phyloP scores from a whole-genome alignment of 2,888 invertebrate species.

The Epinotia ramella region DNA sequence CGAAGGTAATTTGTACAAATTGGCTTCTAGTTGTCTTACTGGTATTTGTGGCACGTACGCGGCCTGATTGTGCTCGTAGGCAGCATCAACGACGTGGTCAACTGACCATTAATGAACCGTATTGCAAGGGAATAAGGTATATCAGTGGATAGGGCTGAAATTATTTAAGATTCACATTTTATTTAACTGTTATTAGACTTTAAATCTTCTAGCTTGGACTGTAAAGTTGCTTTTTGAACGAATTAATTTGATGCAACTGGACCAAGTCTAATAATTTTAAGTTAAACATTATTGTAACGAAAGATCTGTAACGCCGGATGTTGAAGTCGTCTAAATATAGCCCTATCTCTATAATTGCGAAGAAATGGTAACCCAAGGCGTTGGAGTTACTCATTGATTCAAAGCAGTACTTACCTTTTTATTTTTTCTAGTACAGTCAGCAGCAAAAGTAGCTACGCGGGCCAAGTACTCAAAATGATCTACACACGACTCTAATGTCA shows the following conservation, averaged over 20 bases:
- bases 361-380: conserved; percentile 18
- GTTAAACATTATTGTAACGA: not conserved
- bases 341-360: conserved; percentile 9
- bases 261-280: not conserved
- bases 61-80: not conserved
- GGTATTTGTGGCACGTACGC: conserved; percentile 22
- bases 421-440: not conserved
- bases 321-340: conserved; percentile 21
- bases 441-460: too few relatives aligned
- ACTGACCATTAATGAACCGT: not conserved
- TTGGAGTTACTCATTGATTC: not conserved
- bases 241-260: not conserved
- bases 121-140: not conserved
- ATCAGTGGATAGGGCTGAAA: not conserved
- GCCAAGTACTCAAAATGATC: too few relatives aligned
- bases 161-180: not conserved
- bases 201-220: not conserved
- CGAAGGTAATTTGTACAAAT: conserved; percentile 40
- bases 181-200: not conserved
- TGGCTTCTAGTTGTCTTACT: conserved; percentile 32
- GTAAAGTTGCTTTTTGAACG: not conserved
- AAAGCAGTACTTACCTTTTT: not conserved
- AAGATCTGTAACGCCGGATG: conserved; percentile 11
- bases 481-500: too few relatives aligned
- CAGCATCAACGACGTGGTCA: not conserved